Percentiles rank a stretch among this genome's conserved stretches.
phyloP scores from a whole-genome alignment of 2,113 vertebrate species.

The Catharus minimus region DNA sequence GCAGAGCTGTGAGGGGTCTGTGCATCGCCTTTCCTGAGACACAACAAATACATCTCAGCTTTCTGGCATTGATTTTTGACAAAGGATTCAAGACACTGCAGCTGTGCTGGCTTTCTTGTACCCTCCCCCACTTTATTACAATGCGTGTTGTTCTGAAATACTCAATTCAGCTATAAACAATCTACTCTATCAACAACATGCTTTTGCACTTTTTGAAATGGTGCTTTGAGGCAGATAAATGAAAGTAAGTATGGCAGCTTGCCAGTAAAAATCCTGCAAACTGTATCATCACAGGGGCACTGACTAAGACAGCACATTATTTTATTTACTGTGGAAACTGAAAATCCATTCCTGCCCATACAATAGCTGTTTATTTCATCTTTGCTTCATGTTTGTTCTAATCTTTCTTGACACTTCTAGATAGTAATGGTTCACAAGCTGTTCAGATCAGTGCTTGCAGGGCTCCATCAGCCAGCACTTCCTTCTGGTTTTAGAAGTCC shows the following conservation, averaged over 20 bases:
- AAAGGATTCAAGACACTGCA: constrained; percentile 72
- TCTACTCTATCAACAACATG: constrained; percentile 92
- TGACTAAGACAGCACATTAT: constrained; percentile 64
- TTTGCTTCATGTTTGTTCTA: constrained; percentile 74
- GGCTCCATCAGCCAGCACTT: neutral
- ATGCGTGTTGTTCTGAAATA: constrained; percentile 84
- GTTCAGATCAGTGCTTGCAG: constrained; percentile 48
- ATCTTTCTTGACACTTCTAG: constrained; percentile 70
- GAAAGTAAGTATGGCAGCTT: constrained; percentile 86
- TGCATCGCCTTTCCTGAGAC: constrained; percentile 54
- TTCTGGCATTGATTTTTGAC: constrained; percentile 70
- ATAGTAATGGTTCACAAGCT: constrained; percentile 66
- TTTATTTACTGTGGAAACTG: constrained; percentile 74
- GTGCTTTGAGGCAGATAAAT: constrained; percentile 91
- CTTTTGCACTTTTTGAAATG: constrained; percentile 96
- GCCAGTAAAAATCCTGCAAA: constrained; percentile 83
- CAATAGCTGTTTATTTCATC: constrained; percentile 74
- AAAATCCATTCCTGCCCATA: constrained; percentile 75
- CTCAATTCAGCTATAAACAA: constrained; percentile 92
- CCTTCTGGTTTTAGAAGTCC: neutral
- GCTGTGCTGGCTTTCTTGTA: constrained; percentile 56
- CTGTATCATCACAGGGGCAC: constrained; percentile 68
- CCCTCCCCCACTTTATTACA: constrained; percentile 79
- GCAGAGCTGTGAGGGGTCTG: constrained; percentile 56
- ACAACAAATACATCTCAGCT: constrained; percentile 59